Evolutionary conservation across 1,140 invertebrate genomes (phyloP).

Genomic region (Anoplophora glabripennis): DNA sequence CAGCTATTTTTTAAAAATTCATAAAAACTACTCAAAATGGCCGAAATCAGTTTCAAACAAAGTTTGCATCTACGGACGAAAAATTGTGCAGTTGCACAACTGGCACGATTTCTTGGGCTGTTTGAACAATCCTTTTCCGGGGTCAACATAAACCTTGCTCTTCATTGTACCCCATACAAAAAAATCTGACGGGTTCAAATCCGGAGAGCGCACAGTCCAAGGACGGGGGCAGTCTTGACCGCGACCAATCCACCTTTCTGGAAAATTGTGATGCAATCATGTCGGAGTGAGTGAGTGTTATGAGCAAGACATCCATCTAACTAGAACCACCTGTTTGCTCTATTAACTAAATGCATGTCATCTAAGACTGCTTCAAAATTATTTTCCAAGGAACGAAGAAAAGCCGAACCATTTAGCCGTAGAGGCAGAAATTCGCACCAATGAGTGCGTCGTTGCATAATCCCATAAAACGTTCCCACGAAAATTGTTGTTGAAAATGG

Average conservation of each 20-base stretch:
- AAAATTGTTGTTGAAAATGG: too few species aligned
- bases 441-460: too few species aligned
- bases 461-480: too few species aligned
- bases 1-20: too few species aligned
- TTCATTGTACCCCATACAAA: not conserved
- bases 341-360: not conserved
- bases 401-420: not conserved
- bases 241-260: not conserved
- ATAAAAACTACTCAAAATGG: too few species aligned
- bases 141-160: not conserved
- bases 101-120: not conserved
- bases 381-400: not conserved
- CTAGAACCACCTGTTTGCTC: not conserved
- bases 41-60: too few species aligned
- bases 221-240: not conserved
- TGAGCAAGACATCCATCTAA: not conserved
- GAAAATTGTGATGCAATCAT: not conserved
- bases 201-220: not conserved
- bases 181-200: not conserved
- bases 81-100: not conserved
- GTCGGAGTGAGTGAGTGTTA: not conserved
- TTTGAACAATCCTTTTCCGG: not conserved
- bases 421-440: too few species aligned
- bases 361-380: not conserved
- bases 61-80: too few species aligned